These are phyloP conservation scores for Hemitrygon akajei DNA, from an alignment of 2,797 vertebrate species.

Conservation along the genomic window DNA sequence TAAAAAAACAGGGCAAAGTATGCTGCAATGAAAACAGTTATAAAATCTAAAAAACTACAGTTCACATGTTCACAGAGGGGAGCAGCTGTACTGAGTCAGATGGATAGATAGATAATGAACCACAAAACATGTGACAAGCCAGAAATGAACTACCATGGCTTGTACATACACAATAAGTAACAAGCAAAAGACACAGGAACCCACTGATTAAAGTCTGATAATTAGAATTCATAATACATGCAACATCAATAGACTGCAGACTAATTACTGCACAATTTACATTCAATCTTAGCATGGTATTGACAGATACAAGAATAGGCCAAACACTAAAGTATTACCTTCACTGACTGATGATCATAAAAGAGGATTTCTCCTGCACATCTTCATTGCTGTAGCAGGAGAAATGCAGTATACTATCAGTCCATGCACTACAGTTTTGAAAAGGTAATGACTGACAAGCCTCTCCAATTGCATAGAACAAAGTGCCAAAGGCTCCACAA, in stretches of 20 bases:
- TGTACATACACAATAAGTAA: not conserved
- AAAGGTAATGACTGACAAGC: not conserved
- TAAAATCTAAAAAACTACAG: slow-evolving; percentile 1
- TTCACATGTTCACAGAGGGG: not conserved
- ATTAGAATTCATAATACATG: slow-evolving; percentile 29
- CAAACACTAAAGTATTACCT: slow-evolving; percentile 19
- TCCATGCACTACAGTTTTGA: slow-evolving; percentile 9
- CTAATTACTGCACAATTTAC: slow-evolving; percentile 9
- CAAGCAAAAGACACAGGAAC: slow-evolving; percentile 3
- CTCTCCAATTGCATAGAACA: not conserved
- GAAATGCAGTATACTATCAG: not conserved
- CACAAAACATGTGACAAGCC: not conserved
- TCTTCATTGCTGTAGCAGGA: not conserved
- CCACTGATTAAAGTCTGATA: slow-evolving; percentile 12
- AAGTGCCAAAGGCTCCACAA: not conserved
- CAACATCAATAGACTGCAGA: not conserved
- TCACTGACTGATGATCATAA: not conserved
- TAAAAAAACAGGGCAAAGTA: not conserved
- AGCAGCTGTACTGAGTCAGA: slow-evolving; percentile 24
- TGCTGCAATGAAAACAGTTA: slow-evolving; percentile 14
- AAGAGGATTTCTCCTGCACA: not conserved
- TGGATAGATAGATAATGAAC: not conserved
- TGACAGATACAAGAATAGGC: not conserved
- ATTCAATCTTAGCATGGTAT: not conserved
- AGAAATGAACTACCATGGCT: slow-evolving; percentile 1